phyloP scores from a whole-genome alignment of 2,113 vertebrate species.

The Gorsachius goisagi region DNA sequence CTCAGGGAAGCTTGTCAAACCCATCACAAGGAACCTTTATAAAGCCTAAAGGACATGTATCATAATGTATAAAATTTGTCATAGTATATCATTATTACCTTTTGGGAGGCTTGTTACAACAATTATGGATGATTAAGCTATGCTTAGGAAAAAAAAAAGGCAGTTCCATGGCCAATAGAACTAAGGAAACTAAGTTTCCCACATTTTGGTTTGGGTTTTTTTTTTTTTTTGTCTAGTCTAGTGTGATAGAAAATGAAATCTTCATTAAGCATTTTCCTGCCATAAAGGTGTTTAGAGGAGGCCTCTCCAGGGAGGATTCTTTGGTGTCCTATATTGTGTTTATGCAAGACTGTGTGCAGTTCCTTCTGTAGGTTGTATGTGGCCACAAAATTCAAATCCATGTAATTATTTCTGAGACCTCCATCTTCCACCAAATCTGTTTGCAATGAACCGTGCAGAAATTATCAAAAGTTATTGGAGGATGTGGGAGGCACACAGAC shows the following conservation, averaged over 20 bases:
- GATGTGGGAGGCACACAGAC: neutral
- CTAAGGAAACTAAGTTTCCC: neutral
- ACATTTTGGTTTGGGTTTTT: neutral
- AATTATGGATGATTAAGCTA: constrained; percentile 9
- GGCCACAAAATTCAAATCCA: neutral
- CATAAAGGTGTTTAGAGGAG: neutral
- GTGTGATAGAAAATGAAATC: neutral
- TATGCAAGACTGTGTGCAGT: neutral
- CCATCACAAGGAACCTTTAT: constrained; percentile 16
- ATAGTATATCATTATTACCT: constrained; percentile 36
- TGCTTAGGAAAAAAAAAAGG: neutral
- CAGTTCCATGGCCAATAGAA: neutral
- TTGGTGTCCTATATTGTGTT: neutral
- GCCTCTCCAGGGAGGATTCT: neutral
- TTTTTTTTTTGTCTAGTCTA: neutral
- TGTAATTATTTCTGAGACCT: neutral
- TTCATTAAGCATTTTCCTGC: neutral
- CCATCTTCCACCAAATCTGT: neutral
- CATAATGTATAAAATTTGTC: constrained; percentile 48
- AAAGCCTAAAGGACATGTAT: constrained; percentile 46
- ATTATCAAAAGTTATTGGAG: neutral
- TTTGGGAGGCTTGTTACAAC: constrained; percentile 30
- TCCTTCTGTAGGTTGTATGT: neutral
- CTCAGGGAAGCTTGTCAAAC: constrained; percentile 49
- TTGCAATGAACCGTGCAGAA: neutral